phyloP scores from a whole-genome alignment of 1,140 invertebrate genomes.

The Charaxes varanes region DNA sequence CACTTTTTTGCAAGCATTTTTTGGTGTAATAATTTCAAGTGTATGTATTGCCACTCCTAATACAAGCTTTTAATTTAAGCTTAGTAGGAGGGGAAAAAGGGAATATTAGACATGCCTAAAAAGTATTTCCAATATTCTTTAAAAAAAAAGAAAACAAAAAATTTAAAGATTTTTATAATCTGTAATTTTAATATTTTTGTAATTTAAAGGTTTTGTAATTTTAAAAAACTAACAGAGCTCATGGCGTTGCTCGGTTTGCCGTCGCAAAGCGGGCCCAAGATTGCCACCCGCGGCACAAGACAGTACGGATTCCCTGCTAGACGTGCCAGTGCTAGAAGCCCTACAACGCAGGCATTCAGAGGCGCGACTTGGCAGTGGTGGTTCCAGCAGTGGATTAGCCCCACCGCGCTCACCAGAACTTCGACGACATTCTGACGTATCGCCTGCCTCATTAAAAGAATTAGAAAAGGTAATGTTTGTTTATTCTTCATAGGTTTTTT shows the following conservation, averaged over 20 bases:
- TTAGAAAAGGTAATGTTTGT: constrained; percentile 83
- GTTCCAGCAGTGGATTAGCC: constrained; percentile 75
- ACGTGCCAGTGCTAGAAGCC: constrained; percentile 84
- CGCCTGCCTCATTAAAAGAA: constrained; percentile 87
- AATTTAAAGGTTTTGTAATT: too few relatives aligned
- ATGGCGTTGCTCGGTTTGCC: constrained; percentile 87
- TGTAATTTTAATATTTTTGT: too few relatives aligned
- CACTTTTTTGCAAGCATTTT: too few relatives aligned
- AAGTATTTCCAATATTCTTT: too few relatives aligned
- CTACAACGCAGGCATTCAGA: constrained; percentile 86
- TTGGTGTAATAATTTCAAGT: too few relatives aligned
- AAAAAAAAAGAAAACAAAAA: too few relatives aligned
- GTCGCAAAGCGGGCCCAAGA: constrained; percentile 84
- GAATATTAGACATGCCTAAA: too few relatives aligned
- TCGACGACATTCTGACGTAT: constrained; percentile 87
- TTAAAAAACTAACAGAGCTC: constrained; percentile 81
- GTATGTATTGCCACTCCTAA: too few relatives aligned
- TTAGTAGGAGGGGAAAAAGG: too few relatives aligned
- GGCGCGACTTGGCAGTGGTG: constrained; percentile 79
- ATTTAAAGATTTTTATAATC: too few relatives aligned
- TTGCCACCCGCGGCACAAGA: constrained; percentile 82
- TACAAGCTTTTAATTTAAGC: too few relatives aligned
- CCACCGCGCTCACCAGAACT: constrained; percentile 86
- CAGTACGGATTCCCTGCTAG: constrained; percentile 85
- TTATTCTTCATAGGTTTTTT: constrained; percentile 1